Base-by-base conservation (phyloP, 2,888 invertebrate species). In the Callyntrura guangdongensis region DNA sequence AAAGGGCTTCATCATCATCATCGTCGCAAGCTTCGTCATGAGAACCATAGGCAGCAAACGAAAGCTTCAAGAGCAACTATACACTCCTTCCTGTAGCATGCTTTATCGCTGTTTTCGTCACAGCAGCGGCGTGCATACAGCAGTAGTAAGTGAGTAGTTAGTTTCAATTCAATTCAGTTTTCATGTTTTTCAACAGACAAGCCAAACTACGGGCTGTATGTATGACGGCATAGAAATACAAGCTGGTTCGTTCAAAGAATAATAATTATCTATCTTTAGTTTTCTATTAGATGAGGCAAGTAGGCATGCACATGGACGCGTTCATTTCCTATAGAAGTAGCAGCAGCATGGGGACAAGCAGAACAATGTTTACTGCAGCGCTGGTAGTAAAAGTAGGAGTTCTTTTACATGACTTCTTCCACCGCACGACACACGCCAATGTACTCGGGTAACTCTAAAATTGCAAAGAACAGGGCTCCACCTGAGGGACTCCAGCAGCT, bases 1-100 rank as follows among this genome's bases (percentile, higher is more conserved):
- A 67, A 86, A 90, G 85, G 90, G 90, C 85, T 90, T 90, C 90
- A 81, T 90, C 85, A 81, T 90, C 77, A 49, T 82, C 74, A 89
- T 67, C 47, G 20, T 85, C 61, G 22, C 36, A 36, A 36, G 36
- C 36, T 4, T 22, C 20, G 22, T 61, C 36, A 1, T 14, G 61
- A 61, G 72, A 9, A 45, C 47, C 49, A n/a, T n/a, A 47, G 36
- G 72, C 22, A 59, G 45, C 49, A 82, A 84, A 27, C 64, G 61
- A 59, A 79, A 64, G 67, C 86, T 36, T 36, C 36, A 36, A 36
- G 36, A 36, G 36, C 36, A 36, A 36, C 36, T 36, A 36, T 36
- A n/a, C 72, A 53, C 49, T 77, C 59, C 67, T 89, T 89, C 61
- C 61, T 84, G 84, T 74, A 25, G 20, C 83, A 89, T 89, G 79